Conservation (phyloP, 1,140 invertebrate genomes). For the Papilio polyxenes region DNA sequence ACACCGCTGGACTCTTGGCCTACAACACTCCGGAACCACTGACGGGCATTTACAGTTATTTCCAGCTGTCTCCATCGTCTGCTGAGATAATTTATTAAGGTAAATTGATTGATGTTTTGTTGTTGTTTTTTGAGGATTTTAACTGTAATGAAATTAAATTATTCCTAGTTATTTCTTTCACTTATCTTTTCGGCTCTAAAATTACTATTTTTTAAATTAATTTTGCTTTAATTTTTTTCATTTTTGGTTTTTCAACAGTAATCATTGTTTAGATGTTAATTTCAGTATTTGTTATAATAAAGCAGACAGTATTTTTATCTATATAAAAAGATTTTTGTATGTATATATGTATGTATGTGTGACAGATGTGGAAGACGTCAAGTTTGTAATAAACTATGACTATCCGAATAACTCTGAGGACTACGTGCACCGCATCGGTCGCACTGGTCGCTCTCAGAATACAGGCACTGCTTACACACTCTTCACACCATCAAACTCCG, state of each 20-base stretch:
- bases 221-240: too few species aligned
- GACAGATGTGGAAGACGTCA: conserved; percentile 94
- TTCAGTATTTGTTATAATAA: too few species aligned
- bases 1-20: conserved; percentile 74
- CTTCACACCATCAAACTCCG: conserved; percentile 89
- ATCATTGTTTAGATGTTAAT: too few species aligned
- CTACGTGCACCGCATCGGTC: conserved; percentile 95
- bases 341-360: not conserved
- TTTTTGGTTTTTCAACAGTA: too few species aligned
- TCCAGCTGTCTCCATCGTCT: conserved; percentile 58
- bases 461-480: conserved; percentile 94
- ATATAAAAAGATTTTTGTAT: not conserved
- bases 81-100: conserved; percentile 50
- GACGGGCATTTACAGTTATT: conserved; percentile 79
- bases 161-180: too few species aligned
- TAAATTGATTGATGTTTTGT: conserved; percentile 45
- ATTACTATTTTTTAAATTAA: too few species aligned
- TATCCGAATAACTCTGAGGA: conserved; percentile 95
- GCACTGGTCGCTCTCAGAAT: conserved; percentile 91
- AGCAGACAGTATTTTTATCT: too few species aligned
- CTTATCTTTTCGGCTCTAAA: too few species aligned
- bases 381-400: conserved; percentile 96
- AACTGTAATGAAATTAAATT: too few species aligned
- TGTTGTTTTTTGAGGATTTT: not conserved
- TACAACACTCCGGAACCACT: conserved; percentile 74